Base-by-base conservation (phyloP, 2,797 vertebrate genomes). In the Pogonophryne albipinna region DNA sequence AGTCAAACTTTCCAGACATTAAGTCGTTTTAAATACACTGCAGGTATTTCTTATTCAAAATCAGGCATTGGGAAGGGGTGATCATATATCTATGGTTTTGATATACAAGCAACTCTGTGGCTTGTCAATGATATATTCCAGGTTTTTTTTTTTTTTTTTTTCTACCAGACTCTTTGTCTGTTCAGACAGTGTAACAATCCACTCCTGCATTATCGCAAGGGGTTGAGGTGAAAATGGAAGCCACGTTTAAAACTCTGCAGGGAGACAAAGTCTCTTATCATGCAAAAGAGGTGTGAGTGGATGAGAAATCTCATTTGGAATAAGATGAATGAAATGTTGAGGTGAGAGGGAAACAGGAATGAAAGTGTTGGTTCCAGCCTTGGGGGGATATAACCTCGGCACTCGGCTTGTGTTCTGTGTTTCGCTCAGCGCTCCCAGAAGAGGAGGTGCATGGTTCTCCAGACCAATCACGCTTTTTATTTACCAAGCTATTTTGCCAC, bases 181-280 rank as follows among this genome's bases (percentile, higher is more conserved):
- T 78, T 79, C 61, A 58, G 75, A 61, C 52, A 52, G 69, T 38
- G 55, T 66, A 69, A 76, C 78, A 78, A 58, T 74, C 76, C 74
- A 67, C 62, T 58, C 10, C 59, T 60, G 83, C 67, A 57, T 65
- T 70, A 14, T 83, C n/a, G 42, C 76, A 49, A 67, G 64, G 72
- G 79, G 56, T 47, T 55, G 78, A 84, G 82, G 87, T 87, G 87
- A 90, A 91, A 90, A 88, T 74, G 76, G 69, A 75, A 83, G 78
- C 47, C 2, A 2, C 9, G 5, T 74, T 85, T 77, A 80, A 88
- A 89, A 78, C 74, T 82, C 78, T 70, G 70, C 66, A 34, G 84
- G 71, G 87, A 83, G 71, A 82, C 68, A 51, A 63, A 70, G 64
- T 74, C 84, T 76, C 57, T 78, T 69, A 50, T 83, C 76, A 58